A percentile compares a stretch with the other conserved stretches of the same genome.
These are phyloP conservation scores for Synergus umbraculus DNA, from an alignment of 2,888 invertebrate species.

Conservation along the genomic window DNA sequence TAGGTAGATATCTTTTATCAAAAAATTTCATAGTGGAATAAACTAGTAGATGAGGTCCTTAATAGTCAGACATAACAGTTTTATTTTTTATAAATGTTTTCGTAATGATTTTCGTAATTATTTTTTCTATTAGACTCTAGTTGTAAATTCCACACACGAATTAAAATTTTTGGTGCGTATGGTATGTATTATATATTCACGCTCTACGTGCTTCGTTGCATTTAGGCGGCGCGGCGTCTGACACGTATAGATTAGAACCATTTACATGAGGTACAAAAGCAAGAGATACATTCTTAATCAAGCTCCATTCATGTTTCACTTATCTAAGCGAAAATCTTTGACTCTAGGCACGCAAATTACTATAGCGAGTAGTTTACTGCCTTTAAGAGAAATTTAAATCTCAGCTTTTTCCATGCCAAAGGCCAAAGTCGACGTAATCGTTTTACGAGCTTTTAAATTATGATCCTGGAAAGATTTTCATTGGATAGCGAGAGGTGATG, in stretches of 20 bases:
- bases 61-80: too few species aligned
- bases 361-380: neutral
- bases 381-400: neutral
- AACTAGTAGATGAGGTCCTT: too few species aligned
- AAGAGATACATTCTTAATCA: conserved; percentile 34
- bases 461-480: neutral
- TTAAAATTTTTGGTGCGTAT: neutral
- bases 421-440: neutral
- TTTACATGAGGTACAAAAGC: conserved; percentile 30
- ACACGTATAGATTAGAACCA: neutral
- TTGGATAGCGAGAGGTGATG: neutral
- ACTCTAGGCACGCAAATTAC: neutral
- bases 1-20: too few species aligned
- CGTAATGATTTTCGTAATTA: too few species aligned
- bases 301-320: conserved; percentile 35
- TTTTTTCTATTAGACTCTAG: too few species aligned
- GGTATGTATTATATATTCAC: neutral
- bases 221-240: neutral
- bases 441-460: neutral
- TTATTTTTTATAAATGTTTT: too few species aligned
- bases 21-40: too few species aligned
- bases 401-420: neutral
- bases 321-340: conserved; percentile 17
- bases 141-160: neutral
- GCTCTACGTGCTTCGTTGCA: neutral